Conservation (phyloP, 2,888 invertebrate genomes). For the Galerucella pusilla region DNA sequence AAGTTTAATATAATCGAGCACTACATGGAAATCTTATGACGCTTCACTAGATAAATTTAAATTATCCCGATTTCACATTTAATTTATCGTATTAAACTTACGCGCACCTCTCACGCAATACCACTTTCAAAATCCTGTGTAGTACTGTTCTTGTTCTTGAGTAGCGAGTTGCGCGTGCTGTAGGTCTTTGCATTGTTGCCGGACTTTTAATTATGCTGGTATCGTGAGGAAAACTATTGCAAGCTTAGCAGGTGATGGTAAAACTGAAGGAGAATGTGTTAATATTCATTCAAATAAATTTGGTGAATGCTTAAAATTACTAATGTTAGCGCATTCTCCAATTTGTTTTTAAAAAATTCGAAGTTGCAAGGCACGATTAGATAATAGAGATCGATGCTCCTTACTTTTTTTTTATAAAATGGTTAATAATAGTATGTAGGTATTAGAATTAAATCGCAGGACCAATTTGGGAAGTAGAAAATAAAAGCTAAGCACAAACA, state of each 20-base stretch:
- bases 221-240: background rate
- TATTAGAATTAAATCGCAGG: no score
- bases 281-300: background rate
- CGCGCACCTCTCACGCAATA: constrained; percentile 41
- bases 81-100: constrained; percentile 39
- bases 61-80: constrained; percentile 40
- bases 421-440: no score
- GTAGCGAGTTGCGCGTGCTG: constrained; percentile 43
- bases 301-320: background rate
- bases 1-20: constrained; percentile 11
- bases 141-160: constrained; percentile 48
- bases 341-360: background rate
- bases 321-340: background rate
- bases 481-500: no score
- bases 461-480: no score
- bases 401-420: no score
- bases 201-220: background rate
- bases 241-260: background rate
- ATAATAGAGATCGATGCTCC: no score
- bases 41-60: constrained; percentile 34
- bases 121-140: constrained; percentile 51
- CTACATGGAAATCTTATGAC: constrained; percentile 43
- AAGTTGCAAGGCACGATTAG: no score
- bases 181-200: constrained; percentile 18
- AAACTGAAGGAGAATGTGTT: background rate